A percentile compares a stretch with the other conserved stretches of the same genome.
These are phyloP conservation scores for Clarias batrachus DNA, from an alignment of 2,113 vertebrate species.

Conservation along the genomic window DNA sequence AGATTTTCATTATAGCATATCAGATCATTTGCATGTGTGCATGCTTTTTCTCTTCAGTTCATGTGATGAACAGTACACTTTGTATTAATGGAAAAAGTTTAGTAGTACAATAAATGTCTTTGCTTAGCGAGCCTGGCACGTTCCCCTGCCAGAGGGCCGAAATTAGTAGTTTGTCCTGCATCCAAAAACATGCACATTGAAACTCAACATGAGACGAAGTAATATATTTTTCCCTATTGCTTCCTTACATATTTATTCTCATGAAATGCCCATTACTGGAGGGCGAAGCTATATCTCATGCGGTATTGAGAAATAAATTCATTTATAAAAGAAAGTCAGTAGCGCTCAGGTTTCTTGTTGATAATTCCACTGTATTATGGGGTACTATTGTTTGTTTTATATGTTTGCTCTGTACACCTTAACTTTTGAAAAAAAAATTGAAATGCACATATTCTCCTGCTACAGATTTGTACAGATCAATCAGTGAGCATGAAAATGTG, in stretches of 20 bases:
- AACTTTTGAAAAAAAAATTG: no score
- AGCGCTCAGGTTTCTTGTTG: background rate
- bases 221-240: background rate
- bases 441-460: background rate
- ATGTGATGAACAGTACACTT: background rate
- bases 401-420: background rate
- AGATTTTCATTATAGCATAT: background rate
- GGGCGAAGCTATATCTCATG: constrained; percentile 9
- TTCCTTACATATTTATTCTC: constrained; percentile 16
- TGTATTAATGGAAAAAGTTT: no score
- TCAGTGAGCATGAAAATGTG: background rate
- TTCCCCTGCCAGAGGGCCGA: background rate
- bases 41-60: background rate
- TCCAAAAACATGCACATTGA: background rate
- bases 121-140: background rate
- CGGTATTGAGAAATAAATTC: constrained; percentile 16
- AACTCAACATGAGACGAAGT: constrained; percentile 5
- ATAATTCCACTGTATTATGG: background rate
- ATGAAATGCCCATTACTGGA: constrained; percentile 4
- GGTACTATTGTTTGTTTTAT: background rate
- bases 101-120: background rate
- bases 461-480: background rate
- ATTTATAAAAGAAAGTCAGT: background rate
- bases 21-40: background rate
- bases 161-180: background rate